A percentile compares a stretch with the other conserved stretches of the same genome.
These are phyloP conservation scores for Caenorhabditis sp. DNA, from an alignment of 2,888 invertebrate species.

Conservation along the genomic window DNA sequence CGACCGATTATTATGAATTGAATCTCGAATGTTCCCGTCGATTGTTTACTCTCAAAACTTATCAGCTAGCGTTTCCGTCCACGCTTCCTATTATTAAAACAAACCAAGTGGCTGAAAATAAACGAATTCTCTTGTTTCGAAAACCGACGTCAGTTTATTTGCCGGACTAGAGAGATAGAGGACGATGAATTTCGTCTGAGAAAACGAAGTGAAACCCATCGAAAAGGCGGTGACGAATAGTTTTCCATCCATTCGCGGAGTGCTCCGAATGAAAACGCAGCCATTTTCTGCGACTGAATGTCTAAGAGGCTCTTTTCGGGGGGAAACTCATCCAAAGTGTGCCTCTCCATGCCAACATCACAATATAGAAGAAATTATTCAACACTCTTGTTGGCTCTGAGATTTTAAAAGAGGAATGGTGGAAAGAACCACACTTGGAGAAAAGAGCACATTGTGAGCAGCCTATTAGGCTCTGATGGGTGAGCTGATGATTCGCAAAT, in stretches of 20 bases:
- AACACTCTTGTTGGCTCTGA: constrained; percentile 39
- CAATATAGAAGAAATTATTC: constrained; percentile 43
- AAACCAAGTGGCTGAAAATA: constrained; percentile 8
- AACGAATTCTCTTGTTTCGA: not conserved
- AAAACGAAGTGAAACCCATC: constrained; percentile 49
- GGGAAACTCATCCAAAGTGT: constrained; percentile 40
- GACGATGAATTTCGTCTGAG: constrained; percentile 45
- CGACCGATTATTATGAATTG: no score
- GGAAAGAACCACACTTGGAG: not conserved
- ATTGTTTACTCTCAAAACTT: not conserved
- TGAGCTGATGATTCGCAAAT: not conserved
- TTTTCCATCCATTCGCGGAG: constrained; percentile 37
- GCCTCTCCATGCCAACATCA: constrained; percentile 60
- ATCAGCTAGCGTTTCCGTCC: not conserved
- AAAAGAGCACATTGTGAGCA: constrained; percentile 5
- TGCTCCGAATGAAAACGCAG: constrained; percentile 24
- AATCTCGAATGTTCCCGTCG: no score
- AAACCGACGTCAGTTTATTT: constrained; percentile 14
- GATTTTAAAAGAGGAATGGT: constrained; percentile 6
- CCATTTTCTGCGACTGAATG: constrained; percentile 33
- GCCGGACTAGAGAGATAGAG: constrained; percentile 8
- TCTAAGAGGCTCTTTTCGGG: constrained; percentile 13
- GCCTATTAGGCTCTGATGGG: not conserved
- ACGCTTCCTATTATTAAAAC: not conserved
- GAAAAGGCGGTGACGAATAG: constrained; percentile 49